Percentiles rank a stretch among this genome's conserved stretches.
Evolutionary conservation across 2,797 vertebrate genomes (phyloP).

Genomic region (Carcharodon carcharias): DNA sequence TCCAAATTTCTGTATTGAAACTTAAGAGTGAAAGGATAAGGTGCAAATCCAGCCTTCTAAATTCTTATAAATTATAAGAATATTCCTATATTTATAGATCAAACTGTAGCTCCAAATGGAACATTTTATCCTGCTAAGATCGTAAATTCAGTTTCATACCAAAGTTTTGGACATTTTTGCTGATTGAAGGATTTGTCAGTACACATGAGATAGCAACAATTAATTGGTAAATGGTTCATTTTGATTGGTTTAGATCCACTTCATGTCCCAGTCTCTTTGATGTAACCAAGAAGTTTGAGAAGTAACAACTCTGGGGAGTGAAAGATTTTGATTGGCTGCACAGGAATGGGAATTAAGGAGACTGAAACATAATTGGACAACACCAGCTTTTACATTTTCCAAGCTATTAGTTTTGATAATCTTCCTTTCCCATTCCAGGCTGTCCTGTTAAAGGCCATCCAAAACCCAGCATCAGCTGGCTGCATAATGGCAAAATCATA

Average conservation of each 20-base stretch:
- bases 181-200: background rate
- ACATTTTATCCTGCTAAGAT: background rate
- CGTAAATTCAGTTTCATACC: background rate
- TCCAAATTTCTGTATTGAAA: background rate
- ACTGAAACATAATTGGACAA: background rate
- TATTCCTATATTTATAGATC: background rate
- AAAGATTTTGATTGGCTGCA: background rate
- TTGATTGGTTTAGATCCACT: background rate
- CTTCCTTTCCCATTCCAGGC: constrained; percentile 47
- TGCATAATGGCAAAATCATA: constrained; percentile 54
- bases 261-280: background rate
- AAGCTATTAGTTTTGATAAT: background rate
- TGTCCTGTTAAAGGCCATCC: constrained; percentile 62
- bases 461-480: constrained; percentile 62
- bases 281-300: background rate
- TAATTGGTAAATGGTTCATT: background rate
- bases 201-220: background rate
- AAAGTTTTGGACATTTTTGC: background rate
- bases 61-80: background rate
- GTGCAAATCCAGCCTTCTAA: background rate
- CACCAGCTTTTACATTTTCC: too few species aligned
- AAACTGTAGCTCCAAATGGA: background rate
- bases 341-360: background rate
- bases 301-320: background rate
- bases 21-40: background rate